Evolutionary conservation across 2,113 vertebrate genomes (phyloP).

Genomic region (Echinops telfairi): DNA sequence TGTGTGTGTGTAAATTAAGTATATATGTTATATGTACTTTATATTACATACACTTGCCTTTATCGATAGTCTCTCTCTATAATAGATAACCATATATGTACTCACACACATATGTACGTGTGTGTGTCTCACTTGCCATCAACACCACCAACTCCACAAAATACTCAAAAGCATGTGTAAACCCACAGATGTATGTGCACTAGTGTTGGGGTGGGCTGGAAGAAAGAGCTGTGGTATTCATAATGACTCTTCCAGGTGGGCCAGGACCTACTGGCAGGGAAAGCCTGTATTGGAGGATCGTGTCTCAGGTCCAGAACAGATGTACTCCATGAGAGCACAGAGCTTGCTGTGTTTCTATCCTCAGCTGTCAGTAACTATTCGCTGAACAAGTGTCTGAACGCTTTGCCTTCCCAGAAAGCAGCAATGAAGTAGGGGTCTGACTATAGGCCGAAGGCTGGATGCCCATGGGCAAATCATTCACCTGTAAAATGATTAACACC

Average conservation of each 20-base stretch:
- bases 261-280: not conserved
- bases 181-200: slow-evolving; percentile 3
- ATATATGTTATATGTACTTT: too few species aligned
- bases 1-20: not conserved
- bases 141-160: not conserved
- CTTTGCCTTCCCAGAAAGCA: not conserved
- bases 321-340: not conserved
- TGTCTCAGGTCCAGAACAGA: not conserved
- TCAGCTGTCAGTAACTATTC: not conserved
- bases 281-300: not conserved
- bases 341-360: not conserved
- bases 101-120: too few species aligned
- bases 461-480: not conserved
- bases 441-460: not conserved
- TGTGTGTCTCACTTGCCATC: slow-evolving; percentile 9
- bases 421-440: not conserved
- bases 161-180: slow-evolving; percentile 54
- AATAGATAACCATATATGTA: too few species aligned
- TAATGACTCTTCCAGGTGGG: not conserved
- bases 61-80: too few species aligned
- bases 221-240: slow-evolving; percentile 12
- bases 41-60: too few species aligned
- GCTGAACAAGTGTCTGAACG: not conserved
- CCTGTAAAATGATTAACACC: not conserved
- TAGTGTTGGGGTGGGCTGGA: slow-evolving; percentile 4